Evolutionary conservation across 2,888 invertebrate species (phyloP).

Genomic region (Nomada flava): DNA sequence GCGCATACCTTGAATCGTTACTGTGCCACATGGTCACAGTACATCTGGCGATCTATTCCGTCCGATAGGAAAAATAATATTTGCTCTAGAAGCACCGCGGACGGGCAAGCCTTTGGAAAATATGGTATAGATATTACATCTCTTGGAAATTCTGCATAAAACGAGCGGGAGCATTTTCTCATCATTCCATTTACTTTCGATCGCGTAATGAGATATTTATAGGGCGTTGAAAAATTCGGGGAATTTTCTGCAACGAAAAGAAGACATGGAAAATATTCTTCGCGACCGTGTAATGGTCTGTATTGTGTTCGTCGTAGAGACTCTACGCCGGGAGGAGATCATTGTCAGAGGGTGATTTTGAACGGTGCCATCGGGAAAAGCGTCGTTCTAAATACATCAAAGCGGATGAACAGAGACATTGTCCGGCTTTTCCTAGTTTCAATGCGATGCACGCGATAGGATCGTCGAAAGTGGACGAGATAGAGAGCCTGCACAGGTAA

Average conservation of each 20-base stretch:
- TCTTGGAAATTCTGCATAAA: slow-evolving; percentile 39
- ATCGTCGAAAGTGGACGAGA: slow-evolving; percentile 67
- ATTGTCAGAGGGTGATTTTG: slow-evolving; percentile 72
- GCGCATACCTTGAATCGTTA: slow-evolving; percentile 26
- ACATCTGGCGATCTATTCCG: slow-evolving; percentile 61
- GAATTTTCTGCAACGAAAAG: neutral
- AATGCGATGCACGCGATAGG: slow-evolving; percentile 75
- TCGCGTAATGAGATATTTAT: slow-evolving; percentile 43
- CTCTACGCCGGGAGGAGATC: slow-evolving; percentile 64
- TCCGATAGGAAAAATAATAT: slow-evolving; percentile 74
- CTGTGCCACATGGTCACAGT: slow-evolving; percentile 38
- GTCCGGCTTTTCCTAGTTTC: slow-evolving; percentile 77
- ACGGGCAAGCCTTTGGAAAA: slow-evolving; percentile 32
- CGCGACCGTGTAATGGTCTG: neutral
- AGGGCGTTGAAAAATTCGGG: slow-evolving; percentile 12
- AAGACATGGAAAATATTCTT: neutral
- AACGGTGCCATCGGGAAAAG: slow-evolving; percentile 49
- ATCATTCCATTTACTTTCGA: slow-evolving; percentile 11
- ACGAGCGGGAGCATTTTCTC: neutral
- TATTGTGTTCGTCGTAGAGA: slow-evolving; percentile 27
- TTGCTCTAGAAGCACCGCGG: slow-evolving; percentile 52
- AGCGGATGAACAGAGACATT: slow-evolving; percentile 53
- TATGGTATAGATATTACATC: slow-evolving; percentile 12
- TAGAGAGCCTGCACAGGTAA: slow-evolving; percentile 25
- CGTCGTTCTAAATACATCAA: slow-evolving; percentile 35